Conservation (phyloP, 2,888 invertebrate species). For the Embidobia sp. region DNA sequence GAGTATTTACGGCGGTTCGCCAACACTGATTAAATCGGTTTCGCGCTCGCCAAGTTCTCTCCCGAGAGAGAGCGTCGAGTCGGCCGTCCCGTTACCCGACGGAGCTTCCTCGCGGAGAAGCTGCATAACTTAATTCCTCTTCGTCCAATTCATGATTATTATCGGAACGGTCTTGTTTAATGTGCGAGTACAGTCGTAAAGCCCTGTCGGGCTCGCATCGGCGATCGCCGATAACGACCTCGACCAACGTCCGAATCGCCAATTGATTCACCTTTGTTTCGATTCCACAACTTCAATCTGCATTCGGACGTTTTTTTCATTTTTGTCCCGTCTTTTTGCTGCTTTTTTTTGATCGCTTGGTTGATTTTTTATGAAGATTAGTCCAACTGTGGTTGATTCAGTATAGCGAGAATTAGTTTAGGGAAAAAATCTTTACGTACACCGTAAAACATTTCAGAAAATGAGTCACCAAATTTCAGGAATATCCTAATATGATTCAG, state of each 20-base stretch:
- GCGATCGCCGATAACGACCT: constrained; percentile 51
- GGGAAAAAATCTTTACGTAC: no score
- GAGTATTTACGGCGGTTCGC: constrained; percentile 53
- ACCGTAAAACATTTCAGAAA: no score
- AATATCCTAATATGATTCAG: no score
- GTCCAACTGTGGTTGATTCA: no score
- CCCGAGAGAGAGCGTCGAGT: no score
- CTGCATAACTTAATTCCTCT: constrained; percentile 59
- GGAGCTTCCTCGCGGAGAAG: constrained; percentile 24
- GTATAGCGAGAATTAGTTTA: no score
- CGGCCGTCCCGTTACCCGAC: constrained; percentile 26
- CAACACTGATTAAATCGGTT: constrained; percentile 53
- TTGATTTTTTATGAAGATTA: no score
- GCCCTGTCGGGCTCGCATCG: constrained; percentile 49
- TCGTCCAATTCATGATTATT: constrained; percentile 62
- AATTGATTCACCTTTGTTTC: constrained; percentile 56
- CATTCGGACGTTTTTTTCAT: no score
- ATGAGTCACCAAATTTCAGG: no score
- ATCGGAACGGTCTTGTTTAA: constrained; percentile 62
- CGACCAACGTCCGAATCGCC: constrained; percentile 19
- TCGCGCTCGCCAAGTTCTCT: constrained; percentile 35
- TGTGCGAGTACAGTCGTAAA: constrained; percentile 63
- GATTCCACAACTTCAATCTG: constrained; percentile 2
- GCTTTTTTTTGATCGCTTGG: no score
- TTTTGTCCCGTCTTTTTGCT: no score